Percentiles rank a stretch among this genome's conserved stretches.
Evolutionary conservation across 2,888 invertebrate genomes (phyloP).

Genomic region (Andrena flavipes): DNA sequence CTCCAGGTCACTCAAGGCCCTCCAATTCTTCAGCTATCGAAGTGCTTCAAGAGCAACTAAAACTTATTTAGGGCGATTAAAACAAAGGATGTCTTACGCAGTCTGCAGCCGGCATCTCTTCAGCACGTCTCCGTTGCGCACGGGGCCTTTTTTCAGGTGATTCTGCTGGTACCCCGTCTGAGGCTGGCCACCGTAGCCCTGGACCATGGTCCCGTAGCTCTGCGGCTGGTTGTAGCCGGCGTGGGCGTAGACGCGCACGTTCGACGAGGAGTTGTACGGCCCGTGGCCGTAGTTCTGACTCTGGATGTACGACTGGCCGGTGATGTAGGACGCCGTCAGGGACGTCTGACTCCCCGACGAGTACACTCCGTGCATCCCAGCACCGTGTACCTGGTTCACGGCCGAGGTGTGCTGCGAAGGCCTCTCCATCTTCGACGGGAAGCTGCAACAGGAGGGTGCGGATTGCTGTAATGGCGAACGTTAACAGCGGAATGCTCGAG

Average conservation of each 20-base stretch:
- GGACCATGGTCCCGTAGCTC: conserved; percentile 82
- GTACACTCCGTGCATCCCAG: conserved; percentile 79
- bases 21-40: no score
- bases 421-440: conserved; percentile 83
- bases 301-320: conserved; percentile 83
- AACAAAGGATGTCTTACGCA: conserved; percentile 86
- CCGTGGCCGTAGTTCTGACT: conserved; percentile 81
- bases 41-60: neutral
- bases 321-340: conserved; percentile 83
- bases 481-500: neutral
- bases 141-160: conserved; percentile 88
- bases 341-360: conserved; percentile 81
- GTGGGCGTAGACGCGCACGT: conserved; percentile 79
- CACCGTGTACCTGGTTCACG: conserved; percentile 78
- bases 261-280: conserved; percentile 75
- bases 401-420: conserved; percentile 78
- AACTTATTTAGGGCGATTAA: neutral
- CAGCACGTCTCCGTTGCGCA: conserved; percentile 88
- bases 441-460: conserved; percentile 70
- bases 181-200: conserved; percentile 81
- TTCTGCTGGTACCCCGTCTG: conserved; percentile 85
- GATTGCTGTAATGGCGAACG: neutral
- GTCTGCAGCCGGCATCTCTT: conserved; percentile 89
- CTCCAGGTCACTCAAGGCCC: no score
- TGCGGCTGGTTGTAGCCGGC: conserved; percentile 80